phyloP scores from a whole-genome alignment of 2,113 vertebrate genomes.

The Cynopterus brachyotis region DNA sequence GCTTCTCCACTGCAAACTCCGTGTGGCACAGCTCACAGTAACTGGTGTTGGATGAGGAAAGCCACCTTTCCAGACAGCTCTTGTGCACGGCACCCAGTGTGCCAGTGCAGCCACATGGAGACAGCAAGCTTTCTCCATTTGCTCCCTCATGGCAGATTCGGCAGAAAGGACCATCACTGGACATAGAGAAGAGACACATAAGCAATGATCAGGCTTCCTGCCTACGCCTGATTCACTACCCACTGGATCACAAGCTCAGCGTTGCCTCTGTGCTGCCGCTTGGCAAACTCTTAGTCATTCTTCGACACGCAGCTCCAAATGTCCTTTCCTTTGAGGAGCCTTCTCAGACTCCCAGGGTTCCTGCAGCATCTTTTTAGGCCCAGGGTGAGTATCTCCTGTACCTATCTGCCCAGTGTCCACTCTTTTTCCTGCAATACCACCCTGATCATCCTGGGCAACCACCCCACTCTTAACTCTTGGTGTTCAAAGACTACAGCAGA shows the following conservation, averaged over 20 bases:
- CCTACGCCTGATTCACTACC: background rate
- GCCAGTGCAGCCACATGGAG: slow-evolving; percentile 95
- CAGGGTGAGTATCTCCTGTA: background rate
- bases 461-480: background rate
- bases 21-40: slow-evolving; percentile 99
- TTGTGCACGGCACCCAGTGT: slow-evolving; percentile 96
- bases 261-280: background rate
- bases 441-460: background rate
- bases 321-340: background rate
- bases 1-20: slow-evolving; percentile 94
- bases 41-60: slow-evolving; percentile 98
- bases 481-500: background rate
- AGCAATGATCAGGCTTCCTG: background rate
- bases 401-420: background rate
- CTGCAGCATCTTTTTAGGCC: background rate
- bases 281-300: background rate
- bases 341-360: background rate
- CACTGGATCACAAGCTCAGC: background rate
- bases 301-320: background rate
- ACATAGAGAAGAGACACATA: slow-evolving; percentile 34
- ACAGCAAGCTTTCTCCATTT: slow-evolving; percentile 90
- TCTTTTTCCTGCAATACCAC: background rate
- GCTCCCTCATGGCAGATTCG: slow-evolving; percentile 97
- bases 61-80: slow-evolving; percentile 97
- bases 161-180: slow-evolving; percentile 95